Percentiles rank a stretch among this genome's conserved stretches.
Evolutionary conservation across 2,797 vertebrate species (phyloP).

Genomic region (Clarias fuscus): DNA sequence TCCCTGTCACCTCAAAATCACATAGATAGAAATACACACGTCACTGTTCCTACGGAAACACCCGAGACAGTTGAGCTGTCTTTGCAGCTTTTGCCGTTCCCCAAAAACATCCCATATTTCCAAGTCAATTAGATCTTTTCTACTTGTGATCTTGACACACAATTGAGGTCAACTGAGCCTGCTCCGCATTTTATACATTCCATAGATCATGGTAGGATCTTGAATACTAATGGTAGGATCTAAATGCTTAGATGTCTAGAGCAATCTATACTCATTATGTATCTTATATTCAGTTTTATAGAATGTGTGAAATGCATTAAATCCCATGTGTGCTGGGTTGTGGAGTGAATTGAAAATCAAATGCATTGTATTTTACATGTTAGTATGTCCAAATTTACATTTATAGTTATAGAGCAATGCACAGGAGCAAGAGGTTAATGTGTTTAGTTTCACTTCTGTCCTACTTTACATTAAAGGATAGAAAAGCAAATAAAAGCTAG

Average conservation of each 20-base stretch:
- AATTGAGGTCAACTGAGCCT: background rate
- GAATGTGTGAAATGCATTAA: background rate
- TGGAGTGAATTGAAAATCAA: background rate
- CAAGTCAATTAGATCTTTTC: background rate
- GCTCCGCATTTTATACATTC: slow-evolving; percentile 6
- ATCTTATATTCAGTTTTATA: background rate
- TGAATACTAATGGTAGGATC: too few species aligned
- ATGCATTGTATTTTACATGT: background rate
- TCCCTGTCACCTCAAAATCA: background rate
- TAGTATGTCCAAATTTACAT: background rate
- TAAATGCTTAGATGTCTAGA: background rate
- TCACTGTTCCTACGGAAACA: slow-evolving; percentile 1
- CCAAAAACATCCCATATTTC: background rate
- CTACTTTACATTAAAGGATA: background rate
- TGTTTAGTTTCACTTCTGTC: background rate
- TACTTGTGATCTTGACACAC: background rate
- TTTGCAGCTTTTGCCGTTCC: background rate
- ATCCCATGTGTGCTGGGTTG: background rate
- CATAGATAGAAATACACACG: background rate
- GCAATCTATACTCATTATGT: background rate
- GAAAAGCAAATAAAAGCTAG: background rate
- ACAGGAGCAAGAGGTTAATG: background rate
- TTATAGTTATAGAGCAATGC: background rate
- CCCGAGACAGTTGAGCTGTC: background rate
- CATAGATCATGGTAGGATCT: background rate